A percentile compares a stretch with the other conserved stretches of the same genome.
Conservation (phyloP, 2,113 vertebrate genomes). For the Perognathus longimembris region DNA sequence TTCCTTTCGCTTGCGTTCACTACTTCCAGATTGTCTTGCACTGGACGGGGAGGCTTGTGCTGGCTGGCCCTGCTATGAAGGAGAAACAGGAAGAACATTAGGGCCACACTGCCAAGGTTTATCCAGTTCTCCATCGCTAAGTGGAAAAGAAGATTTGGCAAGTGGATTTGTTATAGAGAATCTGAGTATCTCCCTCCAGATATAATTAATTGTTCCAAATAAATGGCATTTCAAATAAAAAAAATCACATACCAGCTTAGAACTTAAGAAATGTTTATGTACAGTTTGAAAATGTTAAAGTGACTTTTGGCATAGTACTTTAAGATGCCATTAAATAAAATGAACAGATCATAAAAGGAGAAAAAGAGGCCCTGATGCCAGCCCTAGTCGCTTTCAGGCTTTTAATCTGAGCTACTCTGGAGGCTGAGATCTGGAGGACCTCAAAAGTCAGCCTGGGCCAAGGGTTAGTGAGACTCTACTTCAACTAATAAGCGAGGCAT, state of each 20-base stretch:
- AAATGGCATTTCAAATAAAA: slow-evolving; percentile 53
- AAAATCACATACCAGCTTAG: slow-evolving; percentile 22
- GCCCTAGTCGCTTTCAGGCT: no score
- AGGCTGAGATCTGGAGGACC: no score
- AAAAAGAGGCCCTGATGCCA: background rate
- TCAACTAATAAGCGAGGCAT: no score
- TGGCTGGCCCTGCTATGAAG: slow-evolving; percentile 81
- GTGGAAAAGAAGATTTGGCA: slow-evolving; percentile 13
- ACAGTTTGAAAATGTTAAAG: slow-evolving; percentile 41
- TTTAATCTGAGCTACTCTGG: no score
- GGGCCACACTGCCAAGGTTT: background rate
- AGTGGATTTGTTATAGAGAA: slow-evolving; percentile 18
- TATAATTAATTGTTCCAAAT: slow-evolving; percentile 53
- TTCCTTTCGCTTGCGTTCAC: slow-evolving; percentile 94
- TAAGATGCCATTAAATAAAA: slow-evolving; percentile 28
- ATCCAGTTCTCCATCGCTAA: slow-evolving; percentile 8
- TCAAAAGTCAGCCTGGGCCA: no score
- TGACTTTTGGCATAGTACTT: slow-evolving; percentile 32
- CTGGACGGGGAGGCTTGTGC: slow-evolving; percentile 89
- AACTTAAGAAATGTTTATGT: slow-evolving; percentile 38
- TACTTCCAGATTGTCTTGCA: slow-evolving; percentile 90
- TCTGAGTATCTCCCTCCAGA: background rate
- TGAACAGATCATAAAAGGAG: slow-evolving; percentile 14
- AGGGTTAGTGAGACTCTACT: no score
- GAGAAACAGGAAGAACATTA: slow-evolving; percentile 50